These are phyloP conservation scores for Hemibagrus wyckioides DNA, from an alignment of 2,113 vertebrate genomes.

Conservation along the genomic window DNA sequence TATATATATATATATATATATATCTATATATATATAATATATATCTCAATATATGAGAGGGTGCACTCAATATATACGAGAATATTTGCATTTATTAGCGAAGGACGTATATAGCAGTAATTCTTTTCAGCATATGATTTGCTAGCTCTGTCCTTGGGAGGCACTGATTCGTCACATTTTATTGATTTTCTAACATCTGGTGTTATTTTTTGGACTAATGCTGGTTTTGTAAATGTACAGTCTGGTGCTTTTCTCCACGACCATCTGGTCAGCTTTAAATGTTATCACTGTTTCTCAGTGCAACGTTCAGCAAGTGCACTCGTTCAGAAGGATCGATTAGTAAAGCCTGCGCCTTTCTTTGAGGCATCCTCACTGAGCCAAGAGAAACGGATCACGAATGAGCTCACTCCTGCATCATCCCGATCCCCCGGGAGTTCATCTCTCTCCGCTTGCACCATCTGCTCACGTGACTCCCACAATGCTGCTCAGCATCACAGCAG, in stretches of 20 bases:
- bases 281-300: background rate
- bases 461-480: slow-evolving; percentile 89
- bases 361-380: slow-evolving; percentile 31
- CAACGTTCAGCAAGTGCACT: background rate
- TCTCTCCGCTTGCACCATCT: slow-evolving; percentile 77
- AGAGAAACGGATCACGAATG: slow-evolving; percentile 69
- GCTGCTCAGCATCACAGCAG: slow-evolving; percentile 81
- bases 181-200: slow-evolving; percentile 11
- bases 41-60: too few species aligned
- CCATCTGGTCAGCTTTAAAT: background rate
- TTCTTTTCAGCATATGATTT: background rate
- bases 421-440: slow-evolving; percentile 29
- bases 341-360: slow-evolving; percentile 8
- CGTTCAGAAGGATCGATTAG: slow-evolving; percentile 19
- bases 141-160: background rate
- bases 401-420: slow-evolving; percentile 58
- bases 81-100: background rate
- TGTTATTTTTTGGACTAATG: background rate
- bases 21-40: too few species aligned
- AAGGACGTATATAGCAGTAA: background rate
- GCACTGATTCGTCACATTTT: background rate
- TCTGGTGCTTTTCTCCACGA: background rate
- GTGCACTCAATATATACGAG: too few species aligned
- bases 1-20: too few species aligned
- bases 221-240: background rate